A percentile compares a stretch with the other conserved stretches of the same genome.
Conservation (phyloP, 2,797 vertebrate species). For the Danionella dracula region DNA sequence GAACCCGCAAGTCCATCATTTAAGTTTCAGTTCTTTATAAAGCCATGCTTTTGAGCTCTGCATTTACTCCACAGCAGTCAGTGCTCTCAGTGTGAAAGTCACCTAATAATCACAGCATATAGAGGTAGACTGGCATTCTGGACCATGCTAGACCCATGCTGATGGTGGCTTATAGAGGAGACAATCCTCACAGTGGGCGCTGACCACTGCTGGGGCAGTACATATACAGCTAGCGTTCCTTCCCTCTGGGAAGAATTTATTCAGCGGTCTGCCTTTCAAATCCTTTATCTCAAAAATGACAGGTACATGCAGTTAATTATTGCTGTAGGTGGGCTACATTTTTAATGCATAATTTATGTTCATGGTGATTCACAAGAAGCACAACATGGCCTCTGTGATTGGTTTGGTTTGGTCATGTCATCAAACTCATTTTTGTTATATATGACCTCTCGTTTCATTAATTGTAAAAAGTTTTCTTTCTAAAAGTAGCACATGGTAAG, state of each 20-base stretch:
- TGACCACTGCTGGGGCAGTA: neutral
- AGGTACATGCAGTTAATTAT: constrained; percentile 5
- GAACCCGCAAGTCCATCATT: constrained; percentile 1
- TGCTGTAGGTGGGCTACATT: neutral
- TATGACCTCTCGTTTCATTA: too few relatives aligned
- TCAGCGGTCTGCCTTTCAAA: neutral
- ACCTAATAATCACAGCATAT: constrained; percentile 18
- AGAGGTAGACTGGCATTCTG: neutral
- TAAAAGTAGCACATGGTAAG: too few relatives aligned
- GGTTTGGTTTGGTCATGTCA: too few relatives aligned
- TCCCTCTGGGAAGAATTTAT: neutral
- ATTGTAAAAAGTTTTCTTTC: too few relatives aligned
- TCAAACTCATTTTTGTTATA: too few relatives aligned
- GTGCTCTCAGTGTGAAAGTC: constrained; percentile 22
- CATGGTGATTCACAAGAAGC: neutral
- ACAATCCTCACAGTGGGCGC: constrained; percentile 2
- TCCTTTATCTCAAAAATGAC: constrained; percentile 1
- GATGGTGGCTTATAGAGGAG: constrained; percentile 17
- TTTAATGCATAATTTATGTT: neutral
- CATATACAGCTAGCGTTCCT: neutral
- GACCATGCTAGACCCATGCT: constrained; percentile 10
- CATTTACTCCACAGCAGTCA: constrained; percentile 19
- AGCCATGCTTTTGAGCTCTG: constrained; percentile 29
- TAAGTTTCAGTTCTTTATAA: constrained; percentile 3
- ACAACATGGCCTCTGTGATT: too few relatives aligned